Base-by-base conservation (phyloP, 1,140 invertebrate species). In the Lamellibrachia luymesi region DNA sequence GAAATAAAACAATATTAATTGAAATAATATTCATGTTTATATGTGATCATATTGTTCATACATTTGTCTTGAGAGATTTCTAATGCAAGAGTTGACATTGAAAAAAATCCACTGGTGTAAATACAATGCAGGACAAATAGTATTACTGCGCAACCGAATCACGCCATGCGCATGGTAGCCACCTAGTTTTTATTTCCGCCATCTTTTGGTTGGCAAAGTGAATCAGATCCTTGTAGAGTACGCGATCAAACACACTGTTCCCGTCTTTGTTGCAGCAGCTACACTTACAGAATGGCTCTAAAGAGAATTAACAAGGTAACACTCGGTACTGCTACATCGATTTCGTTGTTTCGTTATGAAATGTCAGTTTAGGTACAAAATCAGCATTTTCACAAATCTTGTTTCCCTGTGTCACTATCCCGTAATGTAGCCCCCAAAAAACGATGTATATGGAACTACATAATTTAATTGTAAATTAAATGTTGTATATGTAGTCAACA, bases 291-390 rank as follows among this genome's bases (percentile, higher is more conserved):
- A 52, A 92, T 93, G 92, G 92, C 92, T 49, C 92, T 93, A 38
- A 93, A 93, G 51, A 64, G 92, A 93, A 93, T 93, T 38, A 93
- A 93, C 89, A 93, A 94, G 93, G 93, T 92, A 94, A 80, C 4
- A 22, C 64, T 80, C 64, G 17, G 64, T 80, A 80, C 64, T 80
- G 25, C 25, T 80, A 80, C 64, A 80, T 80, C 13, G 13, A 22
- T 22, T 80, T 80, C 64, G 64, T 80, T 80, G 64, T 10, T 80
- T 80, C 13, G 13, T 80, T 80, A 6, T 80, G 13, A 80, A 80
- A 80, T 80, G 64, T 80, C 64, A 80, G 64, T 80, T 80, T 80
- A 22, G 6, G 1, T 80, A 80, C 64, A 80, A 80, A 80, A 80
- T 80, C 64, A 80, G 64, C 64, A 80, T 80, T 80, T 80, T 80